phyloP scores from a whole-genome alignment of 30 jellyfish, hydroid and myxozoan genomes.

The Clytia hemisphaerica region DNA sequence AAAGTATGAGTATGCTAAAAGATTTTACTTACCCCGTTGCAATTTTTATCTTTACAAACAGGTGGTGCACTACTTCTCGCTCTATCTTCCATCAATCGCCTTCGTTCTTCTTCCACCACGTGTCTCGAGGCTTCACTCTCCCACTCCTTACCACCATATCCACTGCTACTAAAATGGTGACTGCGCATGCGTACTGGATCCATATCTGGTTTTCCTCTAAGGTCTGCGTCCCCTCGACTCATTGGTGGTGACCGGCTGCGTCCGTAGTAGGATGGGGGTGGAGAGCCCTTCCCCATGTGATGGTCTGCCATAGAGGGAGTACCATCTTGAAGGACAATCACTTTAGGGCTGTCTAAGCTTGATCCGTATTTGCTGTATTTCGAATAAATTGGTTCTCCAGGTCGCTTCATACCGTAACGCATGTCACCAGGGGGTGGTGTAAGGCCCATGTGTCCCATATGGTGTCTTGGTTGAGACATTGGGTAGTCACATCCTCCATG shows the following conservation, averaged over 20 bases:
- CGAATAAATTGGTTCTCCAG: conserved; percentile 29
- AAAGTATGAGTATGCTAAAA: too few species aligned
- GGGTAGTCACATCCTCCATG: conserved; percentile 49
- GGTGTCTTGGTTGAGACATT: conserved; percentile 34
- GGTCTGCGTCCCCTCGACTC: conserved; percentile 36
- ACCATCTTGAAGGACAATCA: conserved; percentile 85
- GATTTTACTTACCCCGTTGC: conserved; percentile 57
- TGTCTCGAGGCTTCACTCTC: conserved; percentile 94
- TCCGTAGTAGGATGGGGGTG: conserved; percentile 39
- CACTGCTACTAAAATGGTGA: conserved; percentile 39
- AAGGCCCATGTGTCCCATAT: conserved; percentile 13
- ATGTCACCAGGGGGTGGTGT: conserved; percentile 23
- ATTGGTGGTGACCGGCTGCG: conserved; percentile 52
- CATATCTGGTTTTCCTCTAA: conserved; percentile 45
- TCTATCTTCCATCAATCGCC: conserved; percentile 18
- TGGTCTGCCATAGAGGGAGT: conserved; percentile 59
- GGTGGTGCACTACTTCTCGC: neutral
- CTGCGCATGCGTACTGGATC: conserved; percentile 54
- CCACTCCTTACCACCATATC: conserved; percentile 81
- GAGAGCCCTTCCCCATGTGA: conserved; percentile 50
- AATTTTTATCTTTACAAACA: conserved; percentile 38
- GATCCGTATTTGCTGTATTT: conserved; percentile 49
- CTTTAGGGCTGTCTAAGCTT: conserved; percentile 86
- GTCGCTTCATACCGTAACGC: conserved; percentile 51
- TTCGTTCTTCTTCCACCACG: conserved; percentile 70